Base-by-base conservation (phyloP, 1,140 invertebrate species). In the Steinernema khuongi region DNA sequence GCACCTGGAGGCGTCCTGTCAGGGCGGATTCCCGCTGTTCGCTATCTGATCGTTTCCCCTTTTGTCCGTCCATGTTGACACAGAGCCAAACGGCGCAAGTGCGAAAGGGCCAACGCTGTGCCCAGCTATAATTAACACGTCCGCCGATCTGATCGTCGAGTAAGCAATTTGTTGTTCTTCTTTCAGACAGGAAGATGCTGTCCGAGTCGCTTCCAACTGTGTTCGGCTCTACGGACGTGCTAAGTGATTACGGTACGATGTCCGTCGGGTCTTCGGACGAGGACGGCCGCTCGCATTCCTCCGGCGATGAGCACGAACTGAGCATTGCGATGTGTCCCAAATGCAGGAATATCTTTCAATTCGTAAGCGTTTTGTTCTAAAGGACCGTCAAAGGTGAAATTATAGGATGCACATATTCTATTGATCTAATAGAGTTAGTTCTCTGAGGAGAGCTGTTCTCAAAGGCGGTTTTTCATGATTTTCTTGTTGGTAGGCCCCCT, bases 111-210 rank as follows among this genome's bases (percentile, higher is more conserved):
- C 50, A n/a, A 11, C 50, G 50, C 26, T 41, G 7, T n/a, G 50
- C 50, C 26, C 22, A 4, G 7, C 26, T 60, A 11, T 22, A 60
- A 60, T 60, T 60, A 60, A 22, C 50, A 60, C 50, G 22, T 60
- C 26, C 11, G 14, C 7, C 11, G 50, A 60, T 60, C 19, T 60
- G 26, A 60, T 60, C n/a, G n/a, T n/a, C 50, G 50, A 60, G 11
- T 60, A 60, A 60, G 50, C 22, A 7, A 60, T 60, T 60, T 60
- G 50, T 60, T n/a, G n/a, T n/a, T n/a, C n/a, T n/a, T 60, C 22
- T 60, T 60, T 60, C 50, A 60, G 50, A 60, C 11, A 60, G 7
- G 50, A 60, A 4, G 26, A 60, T 60, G 50, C 4, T 26, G 7
- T 7, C 50, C 22, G 50, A 60, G 7, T 26, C 50, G 7, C 50